Conservation (phyloP, 1,140 invertebrate genomes). For the Brachionus rubens region DNA sequence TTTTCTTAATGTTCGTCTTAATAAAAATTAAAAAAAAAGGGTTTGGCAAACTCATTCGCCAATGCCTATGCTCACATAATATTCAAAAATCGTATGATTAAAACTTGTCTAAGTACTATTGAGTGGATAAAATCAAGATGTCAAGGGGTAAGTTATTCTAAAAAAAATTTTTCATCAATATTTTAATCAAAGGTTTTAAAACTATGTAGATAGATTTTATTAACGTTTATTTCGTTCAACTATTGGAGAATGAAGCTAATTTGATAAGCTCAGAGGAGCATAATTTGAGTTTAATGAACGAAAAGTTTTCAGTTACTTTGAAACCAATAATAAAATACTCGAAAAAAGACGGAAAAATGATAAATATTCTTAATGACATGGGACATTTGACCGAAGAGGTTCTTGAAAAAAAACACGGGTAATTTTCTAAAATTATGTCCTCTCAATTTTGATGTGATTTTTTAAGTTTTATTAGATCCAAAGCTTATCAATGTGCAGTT, state of each 20-base stretch:
- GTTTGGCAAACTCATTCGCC: conserved; percentile 6
- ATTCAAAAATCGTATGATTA: conserved; percentile 41
- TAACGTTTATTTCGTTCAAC: conserved; percentile 36
- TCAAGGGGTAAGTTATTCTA: neutral
- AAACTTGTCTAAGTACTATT: conserved; percentile 7
- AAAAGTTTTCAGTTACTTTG: neutral
- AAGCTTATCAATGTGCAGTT: conserved; percentile 8
- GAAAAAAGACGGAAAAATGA: neutral
- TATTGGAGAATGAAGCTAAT: conserved; percentile 3
- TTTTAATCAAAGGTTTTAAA: neutral
- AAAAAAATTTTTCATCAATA: neutral
- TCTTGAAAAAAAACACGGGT: conserved; percentile 4
- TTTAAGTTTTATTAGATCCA: conserved; percentile 3
- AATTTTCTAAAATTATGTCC: neutral
- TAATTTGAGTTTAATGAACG: neutral
- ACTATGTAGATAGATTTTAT: neutral
- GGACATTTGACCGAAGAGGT: conserved; percentile 14
- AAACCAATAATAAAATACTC: conserved; percentile 17
- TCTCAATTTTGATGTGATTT: neutral
- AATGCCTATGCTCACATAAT: conserved; percentile 26
- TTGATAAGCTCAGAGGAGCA: neutral
- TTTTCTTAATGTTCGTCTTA: no score
- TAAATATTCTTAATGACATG: neutral
- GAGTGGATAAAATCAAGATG: conserved; percentile 12
- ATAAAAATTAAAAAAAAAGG: no score